phyloP scores from a whole-genome alignment of 2,113 vertebrate species.

The Jacana jacana region DNA sequence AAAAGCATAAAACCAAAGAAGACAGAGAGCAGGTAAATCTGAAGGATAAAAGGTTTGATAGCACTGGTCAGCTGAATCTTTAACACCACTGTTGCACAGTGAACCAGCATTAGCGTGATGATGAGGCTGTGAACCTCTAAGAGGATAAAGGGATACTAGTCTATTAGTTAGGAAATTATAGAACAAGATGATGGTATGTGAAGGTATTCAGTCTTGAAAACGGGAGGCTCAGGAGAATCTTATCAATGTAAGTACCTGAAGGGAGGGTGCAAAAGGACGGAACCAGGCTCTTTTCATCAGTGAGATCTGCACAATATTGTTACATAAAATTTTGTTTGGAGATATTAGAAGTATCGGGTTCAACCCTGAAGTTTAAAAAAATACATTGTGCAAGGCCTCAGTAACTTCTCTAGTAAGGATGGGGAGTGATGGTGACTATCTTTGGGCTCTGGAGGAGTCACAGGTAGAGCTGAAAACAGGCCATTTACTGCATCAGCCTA shows the following conservation, averaged over 20 bases:
- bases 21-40: background rate
- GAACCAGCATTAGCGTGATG: background rate
- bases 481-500: background rate
- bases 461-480: background rate
- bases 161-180: background rate
- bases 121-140: background rate
- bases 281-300: background rate
- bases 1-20: background rate
- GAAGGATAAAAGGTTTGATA: background rate
- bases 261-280: background rate
- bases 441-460: background rate
- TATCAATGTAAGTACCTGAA: background rate
- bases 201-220: background rate
- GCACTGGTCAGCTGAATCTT: background rate
- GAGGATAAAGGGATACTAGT: background rate
- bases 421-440: background rate
- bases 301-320: background rate
- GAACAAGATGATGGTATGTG: background rate
- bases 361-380: background rate
- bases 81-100: background rate
- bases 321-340: background rate
- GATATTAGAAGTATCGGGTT: background rate
- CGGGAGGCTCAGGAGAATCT: background rate
- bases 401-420: background rate
- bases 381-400: background rate